Base-by-base conservation (phyloP, 2,113 vertebrate species). In the Albula goreensis region DNA sequence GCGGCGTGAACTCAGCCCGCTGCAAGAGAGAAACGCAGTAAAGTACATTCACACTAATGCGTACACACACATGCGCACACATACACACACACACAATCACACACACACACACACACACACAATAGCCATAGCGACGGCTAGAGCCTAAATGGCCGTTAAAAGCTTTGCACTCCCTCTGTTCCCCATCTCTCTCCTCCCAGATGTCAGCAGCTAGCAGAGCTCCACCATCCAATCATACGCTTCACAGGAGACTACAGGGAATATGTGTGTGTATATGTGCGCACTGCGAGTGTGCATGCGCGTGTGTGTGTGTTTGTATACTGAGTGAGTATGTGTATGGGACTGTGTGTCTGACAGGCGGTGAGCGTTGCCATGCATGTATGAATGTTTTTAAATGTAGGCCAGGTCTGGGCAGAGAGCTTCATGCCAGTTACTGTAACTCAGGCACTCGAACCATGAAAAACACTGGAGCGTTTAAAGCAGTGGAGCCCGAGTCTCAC, bases 1-100 rank as follows among this genome's bases (percentile, higher is more conserved):
- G 93, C 97, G 94, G 89, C 90, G 89, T 63, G 90, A 91, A 74
- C 89, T 81, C 70, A 91, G 85, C 90, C 96, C 96, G 86, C 82
- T 83, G 82, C 53, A 19, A 15, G 57, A 63, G 5, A n/a, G 50
- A 53, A 50, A 7, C 0, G 79, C 60, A 22, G 60, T 19, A 15
- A 66, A 66, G 9, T 19, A 5, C 15, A 19, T 66, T 19, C 22
- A 3, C 9, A 66, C 60, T 3, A 22, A 60, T 15, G 57, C 17
- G 31, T 60, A 60, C 12, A 1, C 60, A 66, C 60, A 22, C 60
- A 60, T 80, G 85, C 60, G 19, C 56, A 56, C 81, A 56, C 81
- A 82, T 11, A 19, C 50, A 9, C 50, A 82, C 52, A 57, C 81
- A 82, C 51, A 81, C 1, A 81, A 17, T 8, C 13, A 57, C 52